Conservation (phyloP, 2,888 invertebrate species). For the Macaria liturata region DNA sequence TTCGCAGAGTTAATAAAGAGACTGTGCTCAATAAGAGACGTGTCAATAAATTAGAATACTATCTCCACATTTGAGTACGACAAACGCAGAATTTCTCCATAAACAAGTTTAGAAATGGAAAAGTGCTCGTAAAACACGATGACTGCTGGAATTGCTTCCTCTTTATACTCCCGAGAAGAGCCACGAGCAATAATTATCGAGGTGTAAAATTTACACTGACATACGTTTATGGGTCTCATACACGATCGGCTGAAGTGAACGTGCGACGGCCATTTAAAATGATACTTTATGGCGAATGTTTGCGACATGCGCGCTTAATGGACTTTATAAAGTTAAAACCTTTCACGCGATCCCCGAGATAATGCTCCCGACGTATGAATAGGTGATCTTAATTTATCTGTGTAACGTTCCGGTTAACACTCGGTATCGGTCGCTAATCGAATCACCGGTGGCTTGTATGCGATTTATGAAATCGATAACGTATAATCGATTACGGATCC, state of each 20-base stretch:
- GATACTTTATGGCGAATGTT: constrained; percentile 62
- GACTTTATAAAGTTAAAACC: constrained; percentile 66
- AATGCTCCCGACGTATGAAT: constrained; percentile 75
- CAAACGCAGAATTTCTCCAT: constrained; percentile 51
- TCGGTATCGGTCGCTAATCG: constrained; percentile 66
- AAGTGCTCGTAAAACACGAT: constrained; percentile 65
- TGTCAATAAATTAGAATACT: constrained; percentile 33
- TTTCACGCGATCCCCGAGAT: constrained; percentile 69
- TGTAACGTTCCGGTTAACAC: constrained; percentile 72
- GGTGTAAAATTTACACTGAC: constrained; percentile 72
- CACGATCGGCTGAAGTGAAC: constrained; percentile 40
- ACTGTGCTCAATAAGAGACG: constrained; percentile 13
- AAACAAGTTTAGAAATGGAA: constrained; percentile 66
- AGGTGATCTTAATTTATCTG: constrained; percentile 79
- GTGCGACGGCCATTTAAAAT: constrained; percentile 49
- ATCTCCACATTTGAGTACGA: constrained; percentile 44
- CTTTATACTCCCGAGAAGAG: constrained; percentile 51
- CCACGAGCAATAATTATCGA: constrained; percentile 64
- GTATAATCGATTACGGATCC: constrained; percentile 53
- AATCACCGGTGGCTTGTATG: constrained; percentile 60
- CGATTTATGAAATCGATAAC: constrained; percentile 68
- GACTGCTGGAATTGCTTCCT: constrained; percentile 68
- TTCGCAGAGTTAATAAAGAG: constrained; percentile 7
- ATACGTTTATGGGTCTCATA: constrained; percentile 57
- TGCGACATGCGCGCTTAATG: constrained; percentile 70